A percentile compares a stretch with the other conserved stretches of the same genome.
phyloP scores from a whole-genome alignment of 2,797 vertebrate species.

The Galago senegalensis region DNA sequence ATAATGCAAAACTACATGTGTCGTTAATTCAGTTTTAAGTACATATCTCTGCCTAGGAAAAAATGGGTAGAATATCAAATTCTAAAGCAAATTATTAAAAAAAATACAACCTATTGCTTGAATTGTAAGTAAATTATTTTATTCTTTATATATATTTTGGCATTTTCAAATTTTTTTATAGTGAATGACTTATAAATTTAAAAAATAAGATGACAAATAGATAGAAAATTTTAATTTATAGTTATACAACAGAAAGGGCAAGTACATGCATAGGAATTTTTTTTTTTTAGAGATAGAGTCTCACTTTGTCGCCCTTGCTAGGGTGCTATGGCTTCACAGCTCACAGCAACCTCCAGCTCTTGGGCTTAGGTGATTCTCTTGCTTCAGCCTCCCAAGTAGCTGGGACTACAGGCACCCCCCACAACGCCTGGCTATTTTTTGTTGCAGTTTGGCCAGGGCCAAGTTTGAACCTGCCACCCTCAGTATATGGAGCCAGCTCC shows the following conservation, averaged over 20 bases:
- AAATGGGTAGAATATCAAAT: neutral
- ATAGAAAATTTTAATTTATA: neutral
- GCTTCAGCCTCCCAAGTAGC: too few relatives aligned
- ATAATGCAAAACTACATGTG: neutral
- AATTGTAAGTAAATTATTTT: constrained; percentile 6
- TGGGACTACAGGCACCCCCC: too few relatives aligned
- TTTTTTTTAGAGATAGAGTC: too few relatives aligned
- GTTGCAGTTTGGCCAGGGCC: too few relatives aligned
- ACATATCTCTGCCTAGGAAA: neutral
- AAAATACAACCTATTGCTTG: neutral
- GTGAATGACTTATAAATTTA: neutral
- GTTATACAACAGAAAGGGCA: neutral
- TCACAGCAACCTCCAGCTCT: too few relatives aligned
- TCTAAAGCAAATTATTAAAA: neutral
- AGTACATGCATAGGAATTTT: neutral
- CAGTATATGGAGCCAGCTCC: too few relatives aligned
- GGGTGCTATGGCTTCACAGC: too few relatives aligned
- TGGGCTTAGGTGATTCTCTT: too few relatives aligned
- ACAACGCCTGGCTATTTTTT: too few relatives aligned
- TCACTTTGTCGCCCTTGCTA: too few relatives aligned
- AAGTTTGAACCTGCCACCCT: too few relatives aligned
- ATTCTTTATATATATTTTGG: constrained; percentile 17
- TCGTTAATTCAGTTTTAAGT: constrained; percentile 16
- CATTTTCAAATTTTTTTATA: constrained; percentile 24
- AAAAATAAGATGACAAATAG: neutral